Evolutionary conservation across 2,888 invertebrate species (phyloP).

Genomic region (Cerceris rybyensis): DNA sequence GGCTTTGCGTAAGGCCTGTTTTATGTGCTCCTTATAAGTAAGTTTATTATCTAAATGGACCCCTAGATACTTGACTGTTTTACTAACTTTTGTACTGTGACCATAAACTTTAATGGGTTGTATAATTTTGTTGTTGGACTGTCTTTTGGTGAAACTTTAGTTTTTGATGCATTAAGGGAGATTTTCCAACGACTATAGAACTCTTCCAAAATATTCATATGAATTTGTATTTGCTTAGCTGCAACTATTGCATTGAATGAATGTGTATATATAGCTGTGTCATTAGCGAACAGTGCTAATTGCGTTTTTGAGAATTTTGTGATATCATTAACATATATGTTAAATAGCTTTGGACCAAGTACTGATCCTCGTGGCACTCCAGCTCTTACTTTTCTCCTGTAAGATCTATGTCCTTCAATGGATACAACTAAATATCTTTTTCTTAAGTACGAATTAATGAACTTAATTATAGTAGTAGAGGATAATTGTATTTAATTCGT

Average conservation of each 20-base stretch:
- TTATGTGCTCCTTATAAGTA: background rate
- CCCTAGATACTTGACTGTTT: slow-evolving; percentile 8
- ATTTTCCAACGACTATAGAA: slow-evolving; percentile 26
- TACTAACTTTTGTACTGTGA: background rate
- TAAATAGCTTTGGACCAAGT: slow-evolving; percentile 57
- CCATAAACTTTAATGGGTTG: slow-evolving; percentile 3
- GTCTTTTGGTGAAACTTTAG: slow-evolving; percentile 11
- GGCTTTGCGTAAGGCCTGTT: slow-evolving; percentile 1
- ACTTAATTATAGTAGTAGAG: background rate
- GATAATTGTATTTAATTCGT: background rate
- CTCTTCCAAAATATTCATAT: slow-evolving; percentile 14
- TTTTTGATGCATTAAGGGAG: slow-evolving; percentile 3
- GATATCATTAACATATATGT: slow-evolving; percentile 56
- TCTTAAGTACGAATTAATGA: background rate
- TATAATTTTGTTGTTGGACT: background rate
- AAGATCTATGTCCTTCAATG: background rate
- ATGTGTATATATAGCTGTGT: slow-evolving; percentile 58
- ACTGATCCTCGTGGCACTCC: slow-evolving; percentile 59
- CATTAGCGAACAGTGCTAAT: slow-evolving; percentile 49
- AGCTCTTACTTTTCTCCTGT: slow-evolving; percentile 27
- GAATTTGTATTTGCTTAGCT: slow-evolving; percentile 42
- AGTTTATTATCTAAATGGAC: background rate
- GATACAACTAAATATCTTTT: background rate
- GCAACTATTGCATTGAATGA: slow-evolving; percentile 55
- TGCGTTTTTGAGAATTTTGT: slow-evolving; percentile 42